Percentiles rank a stretch among this genome's conserved stretches.
phyloP scores from a whole-genome alignment of 2,888 invertebrate species.

The Acanthosepion esculentum region DNA sequence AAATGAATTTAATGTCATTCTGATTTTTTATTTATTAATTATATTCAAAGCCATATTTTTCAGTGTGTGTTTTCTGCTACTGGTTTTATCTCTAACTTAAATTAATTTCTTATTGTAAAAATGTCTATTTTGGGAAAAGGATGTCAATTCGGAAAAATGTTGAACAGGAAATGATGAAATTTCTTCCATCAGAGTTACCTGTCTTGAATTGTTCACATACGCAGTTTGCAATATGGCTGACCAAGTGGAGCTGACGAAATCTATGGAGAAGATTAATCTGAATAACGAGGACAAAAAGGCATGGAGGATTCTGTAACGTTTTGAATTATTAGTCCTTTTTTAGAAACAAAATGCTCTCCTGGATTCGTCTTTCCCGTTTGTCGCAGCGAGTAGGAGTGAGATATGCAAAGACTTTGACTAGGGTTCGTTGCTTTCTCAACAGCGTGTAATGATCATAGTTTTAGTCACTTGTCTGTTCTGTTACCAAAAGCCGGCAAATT shows the following conservation, averaged over 20 bases:
- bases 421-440: slow-evolving; percentile 54
- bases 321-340: slow-evolving; percentile 53
- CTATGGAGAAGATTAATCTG: slow-evolving; percentile 66
- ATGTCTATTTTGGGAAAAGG: too few species aligned
- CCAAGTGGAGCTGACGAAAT: slow-evolving; percentile 69
- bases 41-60: too few species aligned
- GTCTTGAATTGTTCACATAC: not conserved
- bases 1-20: too few species aligned
- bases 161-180: not conserved
- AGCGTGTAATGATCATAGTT: not conserved
- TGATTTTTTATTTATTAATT: too few species aligned
- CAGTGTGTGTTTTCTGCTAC: too few species aligned
- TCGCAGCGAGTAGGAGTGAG: slow-evolving; percentile 63
- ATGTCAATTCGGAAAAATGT: too few species aligned
- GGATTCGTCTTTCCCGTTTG: slow-evolving; percentile 61
- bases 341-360: slow-evolving; percentile 62
- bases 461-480: not conserved
- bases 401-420: slow-evolving; percentile 57
- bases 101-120: too few species aligned
- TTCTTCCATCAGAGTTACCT: not conserved
- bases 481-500: not conserved
- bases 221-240: slow-evolving; percentile 40
- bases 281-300: slow-evolving; percentile 70
- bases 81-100: too few species aligned
- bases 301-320: slow-evolving; percentile 62